Percentiles rank a stretch among this genome's conserved stretches.
phyloP scores from a whole-genome alignment of 2,888 invertebrate genomes.

The Morpho deidamia region DNA sequence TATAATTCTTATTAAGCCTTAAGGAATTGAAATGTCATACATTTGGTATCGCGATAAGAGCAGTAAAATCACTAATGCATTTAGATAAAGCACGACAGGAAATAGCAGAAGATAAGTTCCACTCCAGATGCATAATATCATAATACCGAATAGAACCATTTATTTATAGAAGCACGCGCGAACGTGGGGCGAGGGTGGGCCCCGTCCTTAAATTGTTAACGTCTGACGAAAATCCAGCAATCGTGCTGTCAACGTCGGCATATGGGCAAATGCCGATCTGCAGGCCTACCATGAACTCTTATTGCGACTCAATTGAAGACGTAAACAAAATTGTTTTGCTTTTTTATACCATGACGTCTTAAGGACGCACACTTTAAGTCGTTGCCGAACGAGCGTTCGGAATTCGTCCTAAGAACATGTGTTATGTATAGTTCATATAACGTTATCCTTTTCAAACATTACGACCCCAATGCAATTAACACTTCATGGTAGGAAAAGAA shows the following conservation, averaged over 20 bases:
- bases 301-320: too few relatives aligned
- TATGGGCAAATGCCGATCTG: constrained; percentile 20
- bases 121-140: constrained; percentile 34
- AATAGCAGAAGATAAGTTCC: constrained; percentile 26
- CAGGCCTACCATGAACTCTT: too few relatives aligned
- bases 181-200: constrained; percentile 29
- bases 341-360: too few relatives aligned
- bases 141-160: constrained; percentile 36
- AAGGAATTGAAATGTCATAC: not conserved
- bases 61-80: constrained; percentile 1
- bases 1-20: not conserved
- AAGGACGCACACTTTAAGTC: too few relatives aligned
- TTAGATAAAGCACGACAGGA: constrained; percentile 22
- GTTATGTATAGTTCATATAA: too few relatives aligned
- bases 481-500: too few relatives aligned
- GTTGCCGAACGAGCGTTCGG: too few relatives aligned
- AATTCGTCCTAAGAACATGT: too few relatives aligned
- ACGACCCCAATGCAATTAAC: too few relatives aligned
- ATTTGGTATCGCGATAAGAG: not conserved
- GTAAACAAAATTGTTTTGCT: too few relatives aligned
- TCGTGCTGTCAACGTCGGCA: constrained; percentile 33
- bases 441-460: too few relatives aligned
- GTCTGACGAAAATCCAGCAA: constrained; percentile 29
- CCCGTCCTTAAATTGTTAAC: constrained; percentile 26
- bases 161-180: constrained; percentile 37